Base-by-base conservation (phyloP, 1,140 invertebrate genomes). In the Antheraea pernyi region DNA sequence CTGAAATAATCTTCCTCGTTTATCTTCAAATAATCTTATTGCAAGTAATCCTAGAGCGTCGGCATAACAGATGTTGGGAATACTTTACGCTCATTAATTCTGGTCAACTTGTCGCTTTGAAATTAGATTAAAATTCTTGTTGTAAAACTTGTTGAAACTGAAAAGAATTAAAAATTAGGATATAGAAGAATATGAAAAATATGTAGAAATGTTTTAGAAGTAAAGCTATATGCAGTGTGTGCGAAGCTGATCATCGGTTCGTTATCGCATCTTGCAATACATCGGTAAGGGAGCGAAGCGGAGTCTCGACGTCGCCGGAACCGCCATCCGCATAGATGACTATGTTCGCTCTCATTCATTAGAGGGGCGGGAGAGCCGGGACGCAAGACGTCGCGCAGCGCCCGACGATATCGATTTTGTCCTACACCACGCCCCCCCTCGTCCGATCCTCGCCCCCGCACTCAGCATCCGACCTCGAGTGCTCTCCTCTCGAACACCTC, bases 381-480 rank as follows among this genome's bases (percentile, higher is more conserved):
- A 79, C 76, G 85, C 83, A 88, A 89, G 84, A 86, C 84, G 86
- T 88, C 87, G 86, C 89, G 86, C 84, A 82, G 81, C 86, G 85
- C 88, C 83, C 86, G 84, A 88, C 88, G 79, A 82, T 92, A 93
- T 88, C 86, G 87, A 91, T 92, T 90, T 90, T 91, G 88, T 88
- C 82, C 87, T 83, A 85, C 88, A 86, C 84, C 79, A 77, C 78
- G n/a, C 74, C 86, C 84, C 36, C 37, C n/a, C 84, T 70, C 82
- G 68, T 78, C 79, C 75, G 74, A 79, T 80, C 80, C 77, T 79
- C 81, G 67, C 75, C 79, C 84, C 85, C 83, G 83, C 89, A 86
- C 87, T 85, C 89, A 89, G 85, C 86, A 86, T 89, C 87, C 86
- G 86, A 88, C 84, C 89, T 91, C 89, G 90, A 91, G 88, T 90